phyloP scores from a whole-genome alignment of 2,797 vertebrate genomes.

The Lophotriccus pileatus region DNA sequence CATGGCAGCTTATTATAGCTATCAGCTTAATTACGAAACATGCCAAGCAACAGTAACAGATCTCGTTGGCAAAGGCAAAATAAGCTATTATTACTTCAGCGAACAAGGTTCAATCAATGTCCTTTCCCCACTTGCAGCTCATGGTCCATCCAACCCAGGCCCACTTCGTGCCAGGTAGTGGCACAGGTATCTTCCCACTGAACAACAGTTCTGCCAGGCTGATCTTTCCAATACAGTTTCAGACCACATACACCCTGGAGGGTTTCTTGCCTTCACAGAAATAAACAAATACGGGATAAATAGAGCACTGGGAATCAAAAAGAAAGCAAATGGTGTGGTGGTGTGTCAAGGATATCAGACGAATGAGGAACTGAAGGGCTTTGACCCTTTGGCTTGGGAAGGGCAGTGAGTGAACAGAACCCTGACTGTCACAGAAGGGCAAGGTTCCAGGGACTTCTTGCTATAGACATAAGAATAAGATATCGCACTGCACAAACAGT shows the following conservation, averaged over 20 bases:
- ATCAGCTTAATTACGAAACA: constrained; percentile 28
- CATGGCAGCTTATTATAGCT: constrained; percentile 31
- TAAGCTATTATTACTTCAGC: background rate
- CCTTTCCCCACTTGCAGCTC: background rate
- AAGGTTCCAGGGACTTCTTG: rapidly evolving
- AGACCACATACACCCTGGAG: background rate
- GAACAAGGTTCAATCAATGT: background rate
- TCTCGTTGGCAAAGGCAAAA: constrained; percentile 17
- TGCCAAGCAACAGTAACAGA: background rate
- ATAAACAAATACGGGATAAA: background rate
- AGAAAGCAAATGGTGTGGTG: background rate
- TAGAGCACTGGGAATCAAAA: background rate
- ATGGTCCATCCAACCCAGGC: background rate
- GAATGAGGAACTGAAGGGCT: background rate
- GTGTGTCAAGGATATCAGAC: rapidly evolving
- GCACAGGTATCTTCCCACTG: background rate
- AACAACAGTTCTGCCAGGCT: background rate
- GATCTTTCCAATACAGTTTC: background rate
- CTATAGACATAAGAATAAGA: background rate
- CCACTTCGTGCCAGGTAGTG: rapidly evolving
- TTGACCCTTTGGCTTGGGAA: rapidly evolving
- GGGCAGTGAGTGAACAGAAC: background rate
- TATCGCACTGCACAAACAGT: rapidly evolving
- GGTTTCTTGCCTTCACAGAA: background rate
- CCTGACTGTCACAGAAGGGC: background rate